A percentile compares a stretch with the other conserved stretches of the same genome.
These are phyloP conservation scores for Drosophila villosipedis DNA, from an alignment of 2,888 invertebrate genomes.

Conservation along the genomic window DNA sequence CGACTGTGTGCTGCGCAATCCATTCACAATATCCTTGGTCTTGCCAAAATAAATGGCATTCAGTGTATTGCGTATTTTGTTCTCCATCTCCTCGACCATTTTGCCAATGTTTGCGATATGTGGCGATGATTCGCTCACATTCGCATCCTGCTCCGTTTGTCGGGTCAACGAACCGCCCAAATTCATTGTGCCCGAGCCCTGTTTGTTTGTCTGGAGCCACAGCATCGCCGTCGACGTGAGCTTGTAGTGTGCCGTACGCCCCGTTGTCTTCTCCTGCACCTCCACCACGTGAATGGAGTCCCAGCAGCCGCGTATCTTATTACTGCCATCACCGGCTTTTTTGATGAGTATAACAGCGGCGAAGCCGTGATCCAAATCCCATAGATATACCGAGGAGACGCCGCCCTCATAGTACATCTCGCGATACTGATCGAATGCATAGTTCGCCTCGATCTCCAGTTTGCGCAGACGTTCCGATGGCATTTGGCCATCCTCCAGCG, in stretches of 20 bases:
- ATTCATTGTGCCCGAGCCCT: constrained; percentile 99
- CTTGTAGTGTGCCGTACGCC: constrained; percentile 98
- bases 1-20: constrained; percentile 93
- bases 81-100: constrained; percentile 99
- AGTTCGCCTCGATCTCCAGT: constrained; percentile 98
- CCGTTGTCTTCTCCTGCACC: constrained; percentile 97
- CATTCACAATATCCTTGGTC: constrained; percentile 98
- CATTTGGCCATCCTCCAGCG: constrained; percentile 98
- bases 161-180: constrained; percentile 98
- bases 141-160: constrained; percentile 96
- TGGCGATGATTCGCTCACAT: constrained; percentile 96
- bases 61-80: constrained; percentile 98
- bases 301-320: constrained; percentile 99
- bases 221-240: constrained; percentile 99
- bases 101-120: constrained; percentile 99
- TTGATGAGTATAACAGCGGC: constrained; percentile 99
- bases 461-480: constrained; percentile 98
- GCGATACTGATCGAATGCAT: constrained; percentile 99
- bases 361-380: constrained; percentile 99
- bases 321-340: constrained; percentile 99
- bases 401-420: constrained; percentile 99
- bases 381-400: constrained; percentile 99
- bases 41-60: constrained; percentile 99
- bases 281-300: constrained; percentile 99
- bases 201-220: constrained; percentile 99